These are phyloP conservation scores for Heliconius aoede DNA, from an alignment of 2,888 invertebrate species.

Conservation along the genomic window DNA sequence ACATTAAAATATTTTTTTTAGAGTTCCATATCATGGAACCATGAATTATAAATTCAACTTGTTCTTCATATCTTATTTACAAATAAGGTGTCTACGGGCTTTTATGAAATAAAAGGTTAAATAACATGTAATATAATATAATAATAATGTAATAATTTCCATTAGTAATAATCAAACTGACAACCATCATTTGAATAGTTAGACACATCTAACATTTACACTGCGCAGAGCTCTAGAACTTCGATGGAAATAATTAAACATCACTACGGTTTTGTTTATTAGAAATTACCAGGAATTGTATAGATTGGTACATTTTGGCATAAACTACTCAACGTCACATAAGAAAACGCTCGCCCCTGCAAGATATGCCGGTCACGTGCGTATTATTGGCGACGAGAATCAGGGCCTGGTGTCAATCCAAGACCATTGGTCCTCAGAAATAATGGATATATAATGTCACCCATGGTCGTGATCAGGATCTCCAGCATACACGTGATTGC, in stretches of 20 bases:
- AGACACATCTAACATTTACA: no score
- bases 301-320: conserved; percentile 9
- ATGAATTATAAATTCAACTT: no score
- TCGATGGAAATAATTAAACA: background rate
- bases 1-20: no score
- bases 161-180: no score
- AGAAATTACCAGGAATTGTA: background rate
- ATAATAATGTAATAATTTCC: no score
- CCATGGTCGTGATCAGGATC: conserved; percentile 17
- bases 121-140: no score
- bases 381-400: conserved; percentile 76
- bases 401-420: conserved; percentile 52
- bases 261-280: background rate
- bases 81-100: no score
- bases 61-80: no score
- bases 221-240: no score
- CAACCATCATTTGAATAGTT: no score
- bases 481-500: conserved; percentile 38
- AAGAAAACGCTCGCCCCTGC: conserved; percentile 40
- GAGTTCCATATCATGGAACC: background rate
- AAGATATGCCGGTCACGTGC: conserved; percentile 69
- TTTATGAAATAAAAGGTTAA: no score
- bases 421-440: conserved; percentile 27
- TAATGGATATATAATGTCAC: conserved; percentile 25
- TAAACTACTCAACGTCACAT: conserved; percentile 10